phyloP scores from a whole-genome alignment of 2,888 invertebrate species.

The Podotricha telesiphe region DNA sequence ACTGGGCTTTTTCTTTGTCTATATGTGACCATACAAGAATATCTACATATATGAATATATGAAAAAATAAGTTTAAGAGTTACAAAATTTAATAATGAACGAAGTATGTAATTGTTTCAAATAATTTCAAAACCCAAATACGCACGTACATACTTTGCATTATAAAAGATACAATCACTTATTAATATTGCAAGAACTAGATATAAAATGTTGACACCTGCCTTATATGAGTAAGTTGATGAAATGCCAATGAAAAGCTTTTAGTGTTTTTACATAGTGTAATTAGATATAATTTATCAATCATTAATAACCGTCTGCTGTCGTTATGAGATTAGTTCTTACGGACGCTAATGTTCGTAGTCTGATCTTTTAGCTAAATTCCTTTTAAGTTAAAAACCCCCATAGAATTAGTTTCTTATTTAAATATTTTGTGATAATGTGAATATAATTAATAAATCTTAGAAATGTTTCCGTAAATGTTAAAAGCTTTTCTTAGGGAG shows the following conservation, averaged over 20 bases:
- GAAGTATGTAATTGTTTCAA: slow-evolving; percentile 41
- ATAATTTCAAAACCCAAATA: slow-evolving; percentile 28
- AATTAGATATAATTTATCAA: slow-evolving; percentile 23
- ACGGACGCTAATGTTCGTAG: background rate
- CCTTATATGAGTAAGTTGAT: slow-evolving; percentile 13
- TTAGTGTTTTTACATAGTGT: slow-evolving; percentile 19
- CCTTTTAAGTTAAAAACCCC: background rate
- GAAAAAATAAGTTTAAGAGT: background rate
- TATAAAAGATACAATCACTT: slow-evolving; percentile 32
- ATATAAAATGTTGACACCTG: slow-evolving; percentile 29
- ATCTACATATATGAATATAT: too few relatives aligned
- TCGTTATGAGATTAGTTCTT: slow-evolving; percentile 17
- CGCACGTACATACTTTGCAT: slow-evolving; percentile 14
- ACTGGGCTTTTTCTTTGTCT: too few relatives aligned
- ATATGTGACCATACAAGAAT: too few relatives aligned
- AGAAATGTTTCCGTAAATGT: background rate
- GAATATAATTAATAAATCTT: slow-evolving; percentile 2
- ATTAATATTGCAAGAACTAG: slow-evolving; percentile 28
- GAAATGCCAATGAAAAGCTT: slow-evolving; percentile 24
- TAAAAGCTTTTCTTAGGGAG: background rate
- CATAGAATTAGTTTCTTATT: slow-evolving; percentile 1
- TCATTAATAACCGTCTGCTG: slow-evolving; percentile 6
- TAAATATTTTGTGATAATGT: slow-evolving; percentile 9
- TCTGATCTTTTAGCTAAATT: slow-evolving; percentile 11
- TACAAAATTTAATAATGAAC: slow-evolving; percentile 34